These are phyloP conservation scores for Brachionichthys hirsutus DNA, from an alignment of 2,113 vertebrate genomes.

Conservation along the genomic window DNA sequence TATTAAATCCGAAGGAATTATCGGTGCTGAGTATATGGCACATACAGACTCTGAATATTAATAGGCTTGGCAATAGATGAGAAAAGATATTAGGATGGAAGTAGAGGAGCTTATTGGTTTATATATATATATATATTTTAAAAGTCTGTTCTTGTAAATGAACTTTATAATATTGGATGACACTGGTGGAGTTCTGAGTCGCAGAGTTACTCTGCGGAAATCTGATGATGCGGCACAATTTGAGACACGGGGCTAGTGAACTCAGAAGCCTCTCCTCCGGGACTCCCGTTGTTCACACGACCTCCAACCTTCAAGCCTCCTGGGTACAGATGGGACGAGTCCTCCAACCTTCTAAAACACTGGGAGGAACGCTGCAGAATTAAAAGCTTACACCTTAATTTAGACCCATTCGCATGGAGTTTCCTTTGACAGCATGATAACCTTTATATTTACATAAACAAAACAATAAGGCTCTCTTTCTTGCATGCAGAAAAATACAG, in stretches of 20 bases:
- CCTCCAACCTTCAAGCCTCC: constrained; percentile 7
- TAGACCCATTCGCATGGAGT: constrained; percentile 13
- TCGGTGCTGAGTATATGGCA: constrained; percentile 20
- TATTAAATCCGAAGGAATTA: constrained; percentile 40
- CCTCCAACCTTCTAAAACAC: constrained; percentile 34
- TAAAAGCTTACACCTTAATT: constrained; percentile 36
- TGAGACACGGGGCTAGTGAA: not conserved
- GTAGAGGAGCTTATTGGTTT: constrained; percentile 3
- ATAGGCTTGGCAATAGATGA: constrained; percentile 16
- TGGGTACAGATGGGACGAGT: constrained; percentile 26
- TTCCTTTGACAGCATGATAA: constrained; percentile 27
- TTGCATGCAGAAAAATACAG: constrained; percentile 14
- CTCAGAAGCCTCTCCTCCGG: constrained; percentile 8
- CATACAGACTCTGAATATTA: constrained; percentile 16
- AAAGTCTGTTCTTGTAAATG: constrained; percentile 3
- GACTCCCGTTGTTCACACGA: constrained; percentile 12
- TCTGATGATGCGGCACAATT: no score
- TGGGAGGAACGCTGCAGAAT: constrained; percentile 21
- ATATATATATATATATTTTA: constrained; percentile 9
- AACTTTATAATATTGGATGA: constrained; percentile 4
- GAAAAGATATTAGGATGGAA: constrained; percentile 21
- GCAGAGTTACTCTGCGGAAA: not conserved
- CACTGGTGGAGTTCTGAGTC: not conserved
- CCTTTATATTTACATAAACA: constrained; percentile 32
- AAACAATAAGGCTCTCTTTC: constrained; percentile 24